Conservation (phyloP, 1,140 invertebrate species). For the Cydia pomonella region DNA sequence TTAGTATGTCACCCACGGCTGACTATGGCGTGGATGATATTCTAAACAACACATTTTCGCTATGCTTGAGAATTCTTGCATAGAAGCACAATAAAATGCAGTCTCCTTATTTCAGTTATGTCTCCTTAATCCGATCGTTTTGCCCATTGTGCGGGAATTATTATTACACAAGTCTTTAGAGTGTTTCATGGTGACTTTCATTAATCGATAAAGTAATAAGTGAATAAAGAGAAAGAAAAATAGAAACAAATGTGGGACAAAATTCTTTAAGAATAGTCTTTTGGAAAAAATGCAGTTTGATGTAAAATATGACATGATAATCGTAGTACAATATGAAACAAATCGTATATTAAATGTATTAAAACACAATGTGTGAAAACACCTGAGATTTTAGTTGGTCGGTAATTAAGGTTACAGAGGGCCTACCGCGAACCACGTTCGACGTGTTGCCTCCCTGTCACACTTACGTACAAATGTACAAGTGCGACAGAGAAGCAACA, state of each 20-base stretch:
- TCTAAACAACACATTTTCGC: background rate
- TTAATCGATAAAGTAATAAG: too few relatives aligned
- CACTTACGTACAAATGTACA: too few relatives aligned
- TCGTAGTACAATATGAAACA: background rate
- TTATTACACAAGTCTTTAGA: too few relatives aligned
- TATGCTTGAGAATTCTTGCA: background rate
- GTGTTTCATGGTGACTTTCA: too few relatives aligned
- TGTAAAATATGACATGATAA: background rate
- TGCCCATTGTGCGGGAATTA: background rate
- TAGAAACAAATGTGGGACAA: background rate
- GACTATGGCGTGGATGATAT: too few relatives aligned
- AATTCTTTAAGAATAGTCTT: background rate
- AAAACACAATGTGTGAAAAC: too few relatives aligned
- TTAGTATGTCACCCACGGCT: too few relatives aligned
- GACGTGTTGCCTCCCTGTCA: too few relatives aligned
- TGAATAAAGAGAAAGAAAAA: background rate
- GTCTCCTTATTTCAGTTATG: background rate
- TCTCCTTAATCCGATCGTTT: background rate
- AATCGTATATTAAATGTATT: background rate
- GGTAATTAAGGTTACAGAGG: too few relatives aligned
- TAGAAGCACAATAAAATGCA: background rate
- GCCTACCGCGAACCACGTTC: too few relatives aligned
- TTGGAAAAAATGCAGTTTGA: background rate
- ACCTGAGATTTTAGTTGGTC: too few relatives aligned
- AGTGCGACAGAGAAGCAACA: too few relatives aligned